Evolutionary conservation across 2,888 invertebrate genomes (phyloP), one percentile per base, ranked within the genome.

Genomic region (Drosophila austrosaltans): DNA sequence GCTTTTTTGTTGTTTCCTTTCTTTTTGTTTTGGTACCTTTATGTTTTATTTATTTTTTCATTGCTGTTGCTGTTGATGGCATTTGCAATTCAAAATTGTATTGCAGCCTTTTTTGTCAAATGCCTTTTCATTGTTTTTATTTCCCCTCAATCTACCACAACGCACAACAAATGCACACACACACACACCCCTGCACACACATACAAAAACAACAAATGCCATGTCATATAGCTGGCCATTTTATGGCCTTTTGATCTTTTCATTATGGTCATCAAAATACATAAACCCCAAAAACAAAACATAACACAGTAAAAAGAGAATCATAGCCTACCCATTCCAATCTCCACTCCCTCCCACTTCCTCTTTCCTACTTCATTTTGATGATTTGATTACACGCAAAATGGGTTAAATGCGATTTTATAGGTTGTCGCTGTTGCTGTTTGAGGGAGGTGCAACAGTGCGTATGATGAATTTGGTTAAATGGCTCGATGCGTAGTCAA

Each of bases 401-500:
- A 77, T 70, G 63, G 57, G 48, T 62, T 53, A 70, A 72, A 68
- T 78, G 69, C 63, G 66, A 76, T 72, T 74, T 69, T 70, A 70
- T 62, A 48, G 22, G 20, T 25, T 65, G 58, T 40, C 57, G 60
- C 28, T 58, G 70, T 53, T 28, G 36, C 10, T 57, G 30, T 25
- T 25, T 53, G 72, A 61, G 61, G 62, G 63, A 44, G 56, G 76
- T 76, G 65, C 77, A 77, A 77, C 81, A 69, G 76, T 64, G 87
- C 75, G 77, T 83, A 75, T 75, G 66, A 79, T 83, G 69, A 75
- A 81, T 86, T 86, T 76, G 76, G 77, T 77, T 77, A 75, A 77
- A 76, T 67, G 78, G 48, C 53, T 61, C 54, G 54, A 42, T 72
- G 67, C 60, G 28, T 48, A 48, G 48, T 54, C 61, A 36, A 39